Base-by-base conservation (phyloP, 2,797 vertebrate genomes). In the Strix occidentalis region DNA sequence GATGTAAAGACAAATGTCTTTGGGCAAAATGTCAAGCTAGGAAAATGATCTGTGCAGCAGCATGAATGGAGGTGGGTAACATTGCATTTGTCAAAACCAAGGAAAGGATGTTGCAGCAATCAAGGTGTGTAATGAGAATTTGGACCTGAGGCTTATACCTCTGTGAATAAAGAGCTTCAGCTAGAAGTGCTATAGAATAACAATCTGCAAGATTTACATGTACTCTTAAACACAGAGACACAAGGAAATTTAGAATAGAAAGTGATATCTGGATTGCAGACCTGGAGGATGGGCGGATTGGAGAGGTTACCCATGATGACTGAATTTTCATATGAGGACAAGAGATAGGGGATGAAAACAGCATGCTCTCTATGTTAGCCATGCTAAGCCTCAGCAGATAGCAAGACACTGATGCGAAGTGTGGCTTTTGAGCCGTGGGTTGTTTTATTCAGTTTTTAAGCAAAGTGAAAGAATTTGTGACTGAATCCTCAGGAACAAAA, bases 1-100 rank as follows among this genome's bases (percentile, higher is more conserved):
- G 53, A 90, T 53, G 54, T 68, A 70, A 79, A 95, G 91, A 93
- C 33, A 91, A 88, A 93, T 76, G 51, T 64, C 80, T 87, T 66
- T 58, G 80, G 80, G 74, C 58, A 84, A 90, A 56, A 86, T 61
- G 76, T 89, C 79, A 75, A 69, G 76, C 35, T 56, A 60, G 58
- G 79, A 93, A 79, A 94, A 97, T 66, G 10, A 90, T 81, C 79
- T 86, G 56, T 0, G 0, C 70, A 76, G 72, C 39, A 94, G 63
- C 28, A 12, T 35, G 69, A 88, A 79, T 61, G 43, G 69, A 91
- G 63, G 43, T 81, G 79, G 66, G 28, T 48, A 93, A 64, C 37
- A 46, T 0, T 24, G 75, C 60, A 91, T 90, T 86, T 88, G 85
- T 93, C 88, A 95, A 88, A 90, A 85, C 24, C 45, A 39, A 74